Base-by-base conservation (phyloP, 2,888 invertebrate species). In the Lacanobia wlatinum region DNA sequence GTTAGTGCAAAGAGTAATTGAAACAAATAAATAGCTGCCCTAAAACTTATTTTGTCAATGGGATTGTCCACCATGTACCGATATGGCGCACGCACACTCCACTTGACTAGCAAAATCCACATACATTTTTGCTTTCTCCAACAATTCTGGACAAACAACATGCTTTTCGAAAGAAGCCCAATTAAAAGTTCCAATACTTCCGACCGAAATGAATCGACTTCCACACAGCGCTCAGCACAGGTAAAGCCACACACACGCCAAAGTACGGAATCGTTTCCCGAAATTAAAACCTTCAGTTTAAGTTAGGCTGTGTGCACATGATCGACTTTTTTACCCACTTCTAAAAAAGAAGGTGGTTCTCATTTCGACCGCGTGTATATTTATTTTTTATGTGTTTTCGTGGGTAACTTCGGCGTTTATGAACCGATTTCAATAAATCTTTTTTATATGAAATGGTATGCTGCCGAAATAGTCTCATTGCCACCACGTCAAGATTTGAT, bases 131-230 rank as follows among this genome's bases (percentile, higher is more conserved):
- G 14, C 21, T 40, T 12, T 5, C 46, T 60, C 16, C 43, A 61
- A 40, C 46, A 52, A 28, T 21, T 63, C 38, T 46, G 52, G 40
- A 63, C 38, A 46, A 48, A 55, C 59, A 68, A 60, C 63, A 68
- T 6, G 55, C n/a, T 61, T 70, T 34, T 9, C 16, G 28, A 72
- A 82, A 79, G 73, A 78, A 79, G 78, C 56, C 73, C 73, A 79
- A 79, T 79, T 67, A 82, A 78, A 79, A 79, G 78, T 79, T 78
- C 58, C 78, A 67, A 82, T 82, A 79, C 78, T 61, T 67, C 56
- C 53, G 38, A 68, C 67, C 46, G n/a, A 65, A 82, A 82, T 82
- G 72, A 68, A 78, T 64, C 73, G 78, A 40, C 55, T 70, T 70
- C 10, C 52, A 46, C 21, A 34, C 21, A 12, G 55, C 55, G 1